phyloP scores from a whole-genome alignment of 2,888 invertebrate species.

The Sacculina carcini region DNA sequence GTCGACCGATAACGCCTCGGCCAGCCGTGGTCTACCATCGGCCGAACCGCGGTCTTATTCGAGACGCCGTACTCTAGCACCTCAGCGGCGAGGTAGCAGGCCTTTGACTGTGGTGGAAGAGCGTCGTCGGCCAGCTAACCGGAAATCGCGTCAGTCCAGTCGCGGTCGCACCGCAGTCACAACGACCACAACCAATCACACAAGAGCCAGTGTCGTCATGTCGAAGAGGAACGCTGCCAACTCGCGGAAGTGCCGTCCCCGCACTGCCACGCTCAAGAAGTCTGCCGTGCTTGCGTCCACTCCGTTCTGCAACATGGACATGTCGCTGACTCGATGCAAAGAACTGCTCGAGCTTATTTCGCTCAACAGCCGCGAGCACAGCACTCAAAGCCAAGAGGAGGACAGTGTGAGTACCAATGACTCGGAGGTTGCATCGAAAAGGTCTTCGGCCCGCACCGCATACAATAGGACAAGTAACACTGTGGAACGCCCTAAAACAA shows the following conservation, averaged over 20 bases:
- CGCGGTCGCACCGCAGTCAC: too few relatives aligned
- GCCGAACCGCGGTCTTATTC: too few relatives aligned
- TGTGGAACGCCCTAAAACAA: background rate
- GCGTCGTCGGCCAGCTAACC: background rate
- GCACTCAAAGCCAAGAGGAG: too few relatives aligned
- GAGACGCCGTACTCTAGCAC: too few relatives aligned
- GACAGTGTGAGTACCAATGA: too few relatives aligned
- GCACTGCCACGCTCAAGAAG: conserved; percentile 29
- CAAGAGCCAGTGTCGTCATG: background rate
- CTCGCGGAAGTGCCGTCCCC: conserved; percentile 19
- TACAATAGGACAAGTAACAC: background rate
- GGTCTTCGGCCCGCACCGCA: background rate
- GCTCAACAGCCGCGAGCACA: conserved; percentile 19
- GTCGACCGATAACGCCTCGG: too few relatives aligned
- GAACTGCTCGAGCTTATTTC: conserved; percentile 22
- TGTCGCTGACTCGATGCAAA: conserved; percentile 27
- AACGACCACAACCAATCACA: background rate
- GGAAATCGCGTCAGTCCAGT: background rate
- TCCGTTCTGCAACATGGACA: conserved; percentile 27
- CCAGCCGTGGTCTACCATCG: too few relatives aligned
- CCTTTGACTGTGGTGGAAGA: background rate
- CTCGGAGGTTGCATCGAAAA: too few relatives aligned
- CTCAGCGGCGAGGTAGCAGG: background rate
- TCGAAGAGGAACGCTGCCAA: background rate
- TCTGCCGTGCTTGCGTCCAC: conserved; percentile 28